Base-by-base conservation (phyloP, 2,888 invertebrate species). In the Athalia rosae region DNA sequence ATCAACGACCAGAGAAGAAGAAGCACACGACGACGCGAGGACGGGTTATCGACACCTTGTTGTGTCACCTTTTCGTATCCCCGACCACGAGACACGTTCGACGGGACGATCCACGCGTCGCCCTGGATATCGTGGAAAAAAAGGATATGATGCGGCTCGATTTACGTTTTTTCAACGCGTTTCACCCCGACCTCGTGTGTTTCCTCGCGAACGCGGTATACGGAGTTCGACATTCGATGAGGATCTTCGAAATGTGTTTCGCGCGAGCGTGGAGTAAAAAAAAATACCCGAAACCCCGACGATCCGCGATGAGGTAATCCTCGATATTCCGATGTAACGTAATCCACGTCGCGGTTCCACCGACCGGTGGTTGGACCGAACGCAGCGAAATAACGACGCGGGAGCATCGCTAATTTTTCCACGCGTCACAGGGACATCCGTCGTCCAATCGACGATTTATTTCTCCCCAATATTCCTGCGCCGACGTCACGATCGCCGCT, bases 31-130 rank as follows among this genome's bases (percentile, higher is more conserved):
- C 28, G 28, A 28, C 15, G 41, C 56, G 58, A 71, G 58, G 43
- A 58, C 71, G 71, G 71, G 71, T 71, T 56, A 71, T 58, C 71
- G 58, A 56, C 69, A 69, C 53, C 43, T 69, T 69, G 69, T 69
- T 43, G 53, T 69, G 53, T 69, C 69, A 56, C 56, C 8, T 69
- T 11, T 56, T 69, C 56, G 56, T 69, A 56, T 69, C 13, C 47
- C 11, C 41, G n/a, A 9, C 9, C 15, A 13, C 13, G 69, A 15
- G 11, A 69, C 41, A 56, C 48, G 41, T n/a, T 11, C 66, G 64
- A 11, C 47, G 62, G 67, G 47, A 13, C 28, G 13, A 64, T 45
- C 13, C 11, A 8, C 45, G 28, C 15, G 47, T 47, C n/a, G 11
- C 45, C 64, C 47, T 47, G 9, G 45, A 64, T n/a, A 13, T 61